A percentile compares a stretch with the other conserved stretches of the same genome.
These are phyloP conservation scores for Acanthosoma haemorrhoidale DNA, from an alignment of 2,888 invertebrate genomes.

Conservation along the genomic window DNA sequence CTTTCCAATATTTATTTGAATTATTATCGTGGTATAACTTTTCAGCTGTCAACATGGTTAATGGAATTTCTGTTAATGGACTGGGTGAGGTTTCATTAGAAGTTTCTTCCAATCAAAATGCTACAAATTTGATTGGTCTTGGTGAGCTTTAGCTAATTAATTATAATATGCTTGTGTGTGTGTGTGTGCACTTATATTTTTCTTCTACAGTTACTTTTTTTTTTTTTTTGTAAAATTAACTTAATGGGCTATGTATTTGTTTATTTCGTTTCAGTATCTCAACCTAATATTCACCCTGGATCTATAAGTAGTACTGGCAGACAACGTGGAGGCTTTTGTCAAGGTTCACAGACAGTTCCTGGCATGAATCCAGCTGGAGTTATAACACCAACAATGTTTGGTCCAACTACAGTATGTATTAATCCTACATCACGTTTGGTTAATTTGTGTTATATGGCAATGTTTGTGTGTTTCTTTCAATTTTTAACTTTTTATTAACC, in stretches of 20 bases:
- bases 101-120: conserved; percentile 53
- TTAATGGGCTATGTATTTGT: not conserved
- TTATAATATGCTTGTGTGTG: not conserved
- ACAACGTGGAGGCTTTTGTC: conserved; percentile 48
- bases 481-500: no score
- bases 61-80: conserved; percentile 69
- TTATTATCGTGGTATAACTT: conserved; percentile 13
- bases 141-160: conserved; percentile 31
- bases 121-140: conserved; percentile 46
- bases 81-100: conserved; percentile 68
- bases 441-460: no score
- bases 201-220: not conserved
- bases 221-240: not conserved
- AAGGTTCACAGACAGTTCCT: conserved; percentile 43
- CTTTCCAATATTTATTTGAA: not conserved
- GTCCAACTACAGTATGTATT: conserved; percentile 47
- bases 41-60: conserved; percentile 65
- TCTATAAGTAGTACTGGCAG: conserved; percentile 60
- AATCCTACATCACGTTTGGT: not conserved
- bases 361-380: conserved; percentile 58
- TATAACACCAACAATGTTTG: conserved; percentile 63
- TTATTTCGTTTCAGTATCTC: conserved; percentile 46
- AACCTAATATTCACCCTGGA: conserved; percentile 59
- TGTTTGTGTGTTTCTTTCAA: no score
- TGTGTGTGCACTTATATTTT: not conserved